Base-by-base conservation (phyloP, 2,888 invertebrate genomes). In the Argynnis bischoffii region DNA sequence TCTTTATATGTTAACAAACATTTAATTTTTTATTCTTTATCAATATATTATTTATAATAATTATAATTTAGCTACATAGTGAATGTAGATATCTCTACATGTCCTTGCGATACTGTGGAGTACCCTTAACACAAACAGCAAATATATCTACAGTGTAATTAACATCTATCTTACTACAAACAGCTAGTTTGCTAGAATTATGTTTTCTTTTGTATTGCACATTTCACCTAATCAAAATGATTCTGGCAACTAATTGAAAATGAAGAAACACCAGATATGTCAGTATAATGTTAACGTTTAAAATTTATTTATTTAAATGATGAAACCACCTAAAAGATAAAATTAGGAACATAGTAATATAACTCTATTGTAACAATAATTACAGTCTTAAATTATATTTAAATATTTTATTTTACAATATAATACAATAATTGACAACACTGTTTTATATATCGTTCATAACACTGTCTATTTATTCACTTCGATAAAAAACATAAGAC, bases 41-140 rank as follows among this genome's bases (percentile, higher is more conserved):
- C 86, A 90, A 92, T 92, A 92, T 92, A 92, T 92, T 92, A 92
- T 90, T 89, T 92, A 83, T 89, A 87, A 87, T 90, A 88, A 88
- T 82, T 89, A 87, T 89, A 87, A 88, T 89, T 91, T 89, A 89
- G 86, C 92, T 92, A 90, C 84, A 80, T 81, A 82, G 80, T 86
- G 84, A 81, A 79, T 81, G 76, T 85, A 81, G 84, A 81, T 83
- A 81, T 78, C 74, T 80, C 79, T 79, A 83, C 77, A 78, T 79
- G 81, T 83, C 82, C 79, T 72, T 77, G 73, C 73, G 66, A 74
- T 67, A 41, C 76, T 75, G 77, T 78, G 79, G 79, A 83, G 81
- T 81, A 67, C 60, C 77, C 73, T 76, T 81, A 79, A 84, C 82
- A 83, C 82, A 84, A 82, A 84, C 81, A 84, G 81, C 79, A 82